These are phyloP conservation scores for Linurgus olivaceus DNA, from an alignment of 2,797 vertebrate species.

Conservation along the genomic window DNA sequence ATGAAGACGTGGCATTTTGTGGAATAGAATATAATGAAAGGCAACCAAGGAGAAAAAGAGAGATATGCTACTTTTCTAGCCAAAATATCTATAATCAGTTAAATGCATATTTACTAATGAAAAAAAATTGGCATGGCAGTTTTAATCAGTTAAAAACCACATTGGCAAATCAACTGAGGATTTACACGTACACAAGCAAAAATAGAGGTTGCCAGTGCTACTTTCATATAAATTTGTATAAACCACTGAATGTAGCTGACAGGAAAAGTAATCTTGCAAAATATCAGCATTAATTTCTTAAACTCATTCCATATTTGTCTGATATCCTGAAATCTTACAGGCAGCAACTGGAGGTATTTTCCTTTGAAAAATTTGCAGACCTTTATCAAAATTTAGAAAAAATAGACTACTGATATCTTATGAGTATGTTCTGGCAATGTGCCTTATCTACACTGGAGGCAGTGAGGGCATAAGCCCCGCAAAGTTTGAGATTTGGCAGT, in stretches of 20 bases:
- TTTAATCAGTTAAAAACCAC: neutral
- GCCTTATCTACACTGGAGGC: neutral
- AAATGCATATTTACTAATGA: neutral
- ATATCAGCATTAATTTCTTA: neutral
- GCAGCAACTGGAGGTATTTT: neutral
- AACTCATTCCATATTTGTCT: neutral
- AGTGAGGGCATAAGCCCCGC: neutral
- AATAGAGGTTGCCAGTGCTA: neutral
- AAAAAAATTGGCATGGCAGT: neutral
- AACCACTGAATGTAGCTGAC: neutral
- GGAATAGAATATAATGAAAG: neutral
- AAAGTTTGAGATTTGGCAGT: neutral
- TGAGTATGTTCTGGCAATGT: neutral
- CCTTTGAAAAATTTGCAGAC: neutral
- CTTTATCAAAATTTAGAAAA: neutral
- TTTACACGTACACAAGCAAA: neutral
- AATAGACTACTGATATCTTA: neutral
- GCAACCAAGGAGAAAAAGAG: neutral
- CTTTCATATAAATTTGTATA: neutral
- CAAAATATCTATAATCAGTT: neutral
- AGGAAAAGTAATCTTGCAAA: neutral
- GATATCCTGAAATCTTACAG: neutral
- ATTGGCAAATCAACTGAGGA: neutral
- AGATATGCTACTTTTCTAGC: neutral
- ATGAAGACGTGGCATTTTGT: neutral